These are phyloP conservation scores for Acanthaster planci DNA, from an alignment of 35 echinoderm and acorn worm species.

Conservation along the genomic window DNA sequence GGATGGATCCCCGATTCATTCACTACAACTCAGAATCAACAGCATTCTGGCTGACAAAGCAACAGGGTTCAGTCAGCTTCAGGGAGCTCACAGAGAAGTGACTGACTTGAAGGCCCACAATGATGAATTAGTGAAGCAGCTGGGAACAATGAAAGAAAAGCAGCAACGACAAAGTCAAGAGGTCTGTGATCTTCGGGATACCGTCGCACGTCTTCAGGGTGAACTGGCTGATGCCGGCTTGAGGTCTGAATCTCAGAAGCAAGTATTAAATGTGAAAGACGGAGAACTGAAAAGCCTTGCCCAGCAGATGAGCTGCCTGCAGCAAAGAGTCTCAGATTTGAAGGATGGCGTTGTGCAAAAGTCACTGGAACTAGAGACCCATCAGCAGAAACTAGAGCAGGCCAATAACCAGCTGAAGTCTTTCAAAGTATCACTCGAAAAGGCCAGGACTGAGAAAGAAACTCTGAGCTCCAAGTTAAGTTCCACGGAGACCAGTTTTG, in stretches of 20 bases:
- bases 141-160: constrained; percentile 31
- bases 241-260: constrained; percentile 22
- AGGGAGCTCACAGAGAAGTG: constrained; percentile 8
- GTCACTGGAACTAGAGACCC: constrained; percentile 5
- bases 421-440: constrained; percentile 34
- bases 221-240: constrained; percentile 17
- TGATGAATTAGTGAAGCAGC: constrained; percentile 4
- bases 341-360: constrained; percentile 13
- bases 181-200: background rate
- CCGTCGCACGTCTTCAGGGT: constrained; percentile 1
- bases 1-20: background rate
- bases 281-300: background rate
- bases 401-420: background rate
- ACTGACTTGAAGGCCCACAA: constrained; percentile 30
- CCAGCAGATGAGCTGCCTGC: background rate
- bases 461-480: background rate
- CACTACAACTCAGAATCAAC: background rate
- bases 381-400: constrained; percentile 35
- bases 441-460: constrained; percentile 41
- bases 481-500: constrained; percentile 27
- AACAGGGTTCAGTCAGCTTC: background rate
- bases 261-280: background rate
- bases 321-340: background rate
- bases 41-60: background rate
- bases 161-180: background rate